These are phyloP conservation scores for Erebia aethiops DNA, from an alignment of 2,888 invertebrate genomes.

Conservation along the genomic window DNA sequence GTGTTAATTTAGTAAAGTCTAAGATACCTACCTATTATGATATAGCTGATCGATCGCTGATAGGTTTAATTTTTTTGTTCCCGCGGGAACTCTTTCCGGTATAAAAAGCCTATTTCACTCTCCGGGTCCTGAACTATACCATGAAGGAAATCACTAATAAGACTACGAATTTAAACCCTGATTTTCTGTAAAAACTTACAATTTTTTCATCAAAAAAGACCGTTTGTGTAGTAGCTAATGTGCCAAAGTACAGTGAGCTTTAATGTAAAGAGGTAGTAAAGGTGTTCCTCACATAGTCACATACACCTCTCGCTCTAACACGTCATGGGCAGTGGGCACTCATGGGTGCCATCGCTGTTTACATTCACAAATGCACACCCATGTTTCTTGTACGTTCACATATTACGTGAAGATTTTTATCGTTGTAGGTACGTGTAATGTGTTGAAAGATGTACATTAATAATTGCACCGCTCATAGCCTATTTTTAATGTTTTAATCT, in stretches of 20 bases:
- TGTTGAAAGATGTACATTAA: slow-evolving; percentile 30
- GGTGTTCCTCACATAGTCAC: slow-evolving; percentile 54
- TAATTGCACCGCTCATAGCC: slow-evolving; percentile 34
- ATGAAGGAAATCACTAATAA: no score
- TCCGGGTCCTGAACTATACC: no score
- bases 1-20: no score
- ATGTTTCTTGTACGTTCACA: slow-evolving; percentile 35
- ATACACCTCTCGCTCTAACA: slow-evolving; percentile 36
- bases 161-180: no score
- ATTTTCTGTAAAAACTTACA: no score
- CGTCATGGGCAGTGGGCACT: not conserved
- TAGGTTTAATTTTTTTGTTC: no score
- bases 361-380: slow-evolving; percentile 2
- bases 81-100: no score
- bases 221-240: not conserved
- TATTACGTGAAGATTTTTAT: slow-evolving; percentile 39
- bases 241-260: slow-evolving; percentile 46
- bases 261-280: slow-evolving; percentile 44
- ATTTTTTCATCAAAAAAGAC: no score
- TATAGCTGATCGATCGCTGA: no score
- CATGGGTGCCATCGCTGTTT: not conserved
- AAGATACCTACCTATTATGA: no score
- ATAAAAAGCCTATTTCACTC: no score
- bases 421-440: slow-evolving; percentile 19
- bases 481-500: slow-evolving; percentile 25